These are phyloP conservation scores for Scopus umbretta DNA, from an alignment of 2,113 vertebrate genomes.

Conservation along the genomic window DNA sequence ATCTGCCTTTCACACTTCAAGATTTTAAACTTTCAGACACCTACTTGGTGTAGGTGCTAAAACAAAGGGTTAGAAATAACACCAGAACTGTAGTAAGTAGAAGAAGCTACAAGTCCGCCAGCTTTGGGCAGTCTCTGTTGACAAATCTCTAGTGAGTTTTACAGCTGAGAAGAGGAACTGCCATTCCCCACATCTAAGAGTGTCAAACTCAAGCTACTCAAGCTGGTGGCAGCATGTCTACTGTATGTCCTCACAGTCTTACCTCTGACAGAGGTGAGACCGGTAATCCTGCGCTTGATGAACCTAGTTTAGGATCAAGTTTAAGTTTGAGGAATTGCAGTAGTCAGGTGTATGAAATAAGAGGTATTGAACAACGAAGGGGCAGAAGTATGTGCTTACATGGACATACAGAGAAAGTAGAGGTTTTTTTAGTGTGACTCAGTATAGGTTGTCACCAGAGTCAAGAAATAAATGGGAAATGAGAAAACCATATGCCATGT, in stretches of 20 bases:
- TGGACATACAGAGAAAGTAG: fast-evolving
- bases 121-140: not conserved
- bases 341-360: not conserved
- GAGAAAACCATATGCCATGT: not conserved
- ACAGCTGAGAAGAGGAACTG: not conserved
- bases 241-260: fast-evolving
- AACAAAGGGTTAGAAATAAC: not conserved
- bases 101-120: not conserved
- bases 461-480: not conserved
- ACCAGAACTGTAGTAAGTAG: not conserved
- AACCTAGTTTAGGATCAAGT: not conserved
- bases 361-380: not conserved
- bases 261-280: fast-evolving
- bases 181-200: not conserved
- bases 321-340: not conserved
- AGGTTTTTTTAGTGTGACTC: not conserved
- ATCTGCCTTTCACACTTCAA: not conserved
- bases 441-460: not conserved
- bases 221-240: not conserved
- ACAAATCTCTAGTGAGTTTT: not conserved
- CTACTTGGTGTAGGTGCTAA: not conserved
- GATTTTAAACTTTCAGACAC: not conserved
- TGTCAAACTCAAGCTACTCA: not conserved
- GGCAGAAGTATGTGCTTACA: fast-evolving
- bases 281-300: not conserved